These are phyloP conservation scores for Agriopis leucophaearia DNA, from an alignment of 2,888 invertebrate species.

Conservation along the genomic window DNA sequence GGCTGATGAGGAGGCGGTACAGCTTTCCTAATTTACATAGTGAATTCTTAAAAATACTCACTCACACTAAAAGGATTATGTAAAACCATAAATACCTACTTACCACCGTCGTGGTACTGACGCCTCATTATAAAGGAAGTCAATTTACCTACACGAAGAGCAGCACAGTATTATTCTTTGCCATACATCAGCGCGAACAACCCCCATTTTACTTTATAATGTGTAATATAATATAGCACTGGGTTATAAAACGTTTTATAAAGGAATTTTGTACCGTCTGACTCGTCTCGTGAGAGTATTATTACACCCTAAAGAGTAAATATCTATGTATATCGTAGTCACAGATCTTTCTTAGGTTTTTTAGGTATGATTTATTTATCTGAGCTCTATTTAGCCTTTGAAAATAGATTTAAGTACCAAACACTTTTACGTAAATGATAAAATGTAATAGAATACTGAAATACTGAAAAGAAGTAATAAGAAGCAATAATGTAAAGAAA, in stretches of 20 bases:
- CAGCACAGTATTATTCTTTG: conserved; percentile 58
- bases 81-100: neutral
- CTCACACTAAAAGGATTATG: neutral
- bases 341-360: neutral
- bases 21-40: neutral
- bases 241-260: conserved; percentile 36
- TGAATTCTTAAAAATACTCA: neutral
- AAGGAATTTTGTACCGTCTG: conserved; percentile 20
- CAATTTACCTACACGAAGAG: conserved; percentile 62
- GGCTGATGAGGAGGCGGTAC: too few relatives aligned
- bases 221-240: conserved; percentile 35
- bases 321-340: neutral
- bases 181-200: conserved; percentile 69
- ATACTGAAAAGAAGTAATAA: too few relatives aligned
- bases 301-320: conserved; percentile 20
- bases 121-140: conserved; percentile 69
- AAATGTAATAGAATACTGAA: too few relatives aligned
- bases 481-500: too few relatives aligned
- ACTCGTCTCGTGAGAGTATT: conserved; percentile 12
- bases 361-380: conserved; percentile 1
- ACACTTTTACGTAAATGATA: too few relatives aligned
- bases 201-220: conserved; percentile 61
- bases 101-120: conserved; percentile 39
- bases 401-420: neutral
- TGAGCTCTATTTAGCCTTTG: neutral